Evolutionary conservation across 2,113 vertebrate genomes (phyloP).

Genomic region (Brienomyrus brachyistius): DNA sequence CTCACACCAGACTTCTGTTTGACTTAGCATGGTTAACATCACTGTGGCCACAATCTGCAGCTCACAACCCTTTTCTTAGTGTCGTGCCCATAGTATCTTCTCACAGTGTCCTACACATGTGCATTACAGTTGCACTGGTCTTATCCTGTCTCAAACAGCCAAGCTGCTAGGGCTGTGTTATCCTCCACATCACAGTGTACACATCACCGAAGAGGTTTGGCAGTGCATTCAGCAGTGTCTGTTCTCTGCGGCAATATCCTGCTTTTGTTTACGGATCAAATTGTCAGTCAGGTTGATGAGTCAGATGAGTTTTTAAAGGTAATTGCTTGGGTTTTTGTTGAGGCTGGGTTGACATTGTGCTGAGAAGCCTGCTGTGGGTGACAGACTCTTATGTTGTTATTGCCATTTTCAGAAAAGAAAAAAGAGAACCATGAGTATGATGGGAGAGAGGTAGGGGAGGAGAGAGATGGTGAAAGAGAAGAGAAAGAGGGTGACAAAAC

Average conservation of each 20-base stretch:
- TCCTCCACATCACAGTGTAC: background rate
- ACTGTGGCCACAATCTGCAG: background rate
- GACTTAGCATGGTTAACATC: background rate
- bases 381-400: background rate
- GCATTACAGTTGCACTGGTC: background rate
- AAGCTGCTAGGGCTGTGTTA: background rate
- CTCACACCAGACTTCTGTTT: background rate
- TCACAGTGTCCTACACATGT: background rate
- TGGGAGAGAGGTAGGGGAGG: slow-evolving; percentile 31
- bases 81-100: background rate
- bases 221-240: background rate
- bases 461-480: slow-evolving; percentile 26
- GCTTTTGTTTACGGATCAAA: background rate
- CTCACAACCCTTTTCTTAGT: background rate
- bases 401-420: slow-evolving; percentile 44
- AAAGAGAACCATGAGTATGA: slow-evolving; percentile 38
- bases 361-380: background rate
- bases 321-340: background rate
- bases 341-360: background rate
- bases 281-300: background rate
- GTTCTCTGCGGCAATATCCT: background rate
- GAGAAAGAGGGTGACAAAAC: slow-evolving; percentile 2
- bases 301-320: background rate
- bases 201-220: background rate
- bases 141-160: background rate